Percentiles rank a stretch among this genome's conserved stretches.
Evolutionary conservation across 2,888 invertebrate genomes (phyloP).

Genomic region (Ormia ochracea): DNA sequence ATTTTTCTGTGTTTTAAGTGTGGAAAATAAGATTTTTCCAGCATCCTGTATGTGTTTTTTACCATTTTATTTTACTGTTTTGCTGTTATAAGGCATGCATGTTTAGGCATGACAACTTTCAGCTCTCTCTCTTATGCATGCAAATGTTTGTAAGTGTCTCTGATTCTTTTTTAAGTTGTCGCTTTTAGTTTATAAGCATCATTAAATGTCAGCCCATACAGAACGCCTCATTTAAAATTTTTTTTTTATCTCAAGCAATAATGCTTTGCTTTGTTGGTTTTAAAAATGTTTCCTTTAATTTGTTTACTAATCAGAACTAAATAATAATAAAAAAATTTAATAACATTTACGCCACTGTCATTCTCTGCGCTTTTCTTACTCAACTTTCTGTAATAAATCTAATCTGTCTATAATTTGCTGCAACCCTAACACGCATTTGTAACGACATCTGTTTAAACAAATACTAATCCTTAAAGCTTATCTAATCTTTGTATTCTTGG

Average conservation of each 20-base stretch:
- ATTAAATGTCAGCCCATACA: background rate
- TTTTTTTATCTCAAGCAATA: slow-evolving; percentile 6
- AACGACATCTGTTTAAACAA: slow-evolving; percentile 26
- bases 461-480: slow-evolving; percentile 17
- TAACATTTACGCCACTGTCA: background rate
- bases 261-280: slow-evolving; percentile 54
- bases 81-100: background rate
- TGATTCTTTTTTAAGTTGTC: background rate
- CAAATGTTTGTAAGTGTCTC: too few relatives aligned
- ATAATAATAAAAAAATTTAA: background rate
- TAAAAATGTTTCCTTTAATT: background rate
- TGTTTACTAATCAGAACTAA: background rate
- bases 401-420: slow-evolving; percentile 42
- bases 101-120: slow-evolving; percentile 23
- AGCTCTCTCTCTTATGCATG: background rate
- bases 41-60: slow-evolving; percentile 5
- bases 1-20: slow-evolving; percentile 16
- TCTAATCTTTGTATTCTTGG: background rate
- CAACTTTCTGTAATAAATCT: slow-evolving; percentile 6
- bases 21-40: background rate
- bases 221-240: slow-evolving; percentile 13
- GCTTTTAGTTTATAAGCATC: background rate
- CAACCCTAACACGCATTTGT: slow-evolving; percentile 59
- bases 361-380: background rate
- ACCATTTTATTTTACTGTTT: background rate